Evolutionary conservation across 1,140 invertebrate genomes (phyloP).

Genomic region (Stenopsyche tienmushanensis): DNA sequence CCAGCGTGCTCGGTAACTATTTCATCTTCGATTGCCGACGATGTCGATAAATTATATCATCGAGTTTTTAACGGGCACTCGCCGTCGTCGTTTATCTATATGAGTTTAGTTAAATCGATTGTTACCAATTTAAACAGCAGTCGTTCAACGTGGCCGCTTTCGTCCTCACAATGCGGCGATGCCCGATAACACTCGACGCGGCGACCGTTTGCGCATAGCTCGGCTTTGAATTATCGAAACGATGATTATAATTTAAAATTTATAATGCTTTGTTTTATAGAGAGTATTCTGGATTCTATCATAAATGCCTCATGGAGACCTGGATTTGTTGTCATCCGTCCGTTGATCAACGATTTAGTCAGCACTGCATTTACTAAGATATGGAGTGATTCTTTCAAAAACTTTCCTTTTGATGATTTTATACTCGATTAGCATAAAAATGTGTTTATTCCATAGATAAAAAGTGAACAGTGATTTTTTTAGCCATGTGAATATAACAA

Average conservation of each 20-base stretch:
- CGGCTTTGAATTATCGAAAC: background rate
- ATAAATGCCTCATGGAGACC: constrained; percentile 75
- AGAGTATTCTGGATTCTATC: constrained; percentile 63
- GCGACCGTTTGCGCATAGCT: background rate
- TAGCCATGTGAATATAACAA: too few relatives aligned
- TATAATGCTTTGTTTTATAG: constrained; percentile 50
- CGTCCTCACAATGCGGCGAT: too few relatives aligned
- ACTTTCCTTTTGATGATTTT: constrained; percentile 67
- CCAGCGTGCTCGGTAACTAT: constrained; percentile 61
- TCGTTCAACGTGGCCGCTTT: too few relatives aligned
- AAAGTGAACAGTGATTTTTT: too few relatives aligned
- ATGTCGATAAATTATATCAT: too few relatives aligned
- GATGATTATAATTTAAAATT: background rate
- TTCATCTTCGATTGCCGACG: background rate
- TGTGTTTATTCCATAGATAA: too few relatives aligned
- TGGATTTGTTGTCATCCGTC: constrained; percentile 68
- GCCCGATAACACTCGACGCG: too few relatives aligned
- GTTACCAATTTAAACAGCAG: too few relatives aligned
- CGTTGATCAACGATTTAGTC: constrained; percentile 78
- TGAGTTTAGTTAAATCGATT: too few relatives aligned
- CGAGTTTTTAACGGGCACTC: too few relatives aligned
- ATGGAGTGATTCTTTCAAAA: constrained; percentile 69
- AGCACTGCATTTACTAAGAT: constrained; percentile 79
- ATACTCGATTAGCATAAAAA: too few relatives aligned
- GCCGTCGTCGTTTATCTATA: too few relatives aligned